phyloP scores from a whole-genome alignment of 2,888 invertebrate genomes.

The Siphlonurus alternatus region DNA sequence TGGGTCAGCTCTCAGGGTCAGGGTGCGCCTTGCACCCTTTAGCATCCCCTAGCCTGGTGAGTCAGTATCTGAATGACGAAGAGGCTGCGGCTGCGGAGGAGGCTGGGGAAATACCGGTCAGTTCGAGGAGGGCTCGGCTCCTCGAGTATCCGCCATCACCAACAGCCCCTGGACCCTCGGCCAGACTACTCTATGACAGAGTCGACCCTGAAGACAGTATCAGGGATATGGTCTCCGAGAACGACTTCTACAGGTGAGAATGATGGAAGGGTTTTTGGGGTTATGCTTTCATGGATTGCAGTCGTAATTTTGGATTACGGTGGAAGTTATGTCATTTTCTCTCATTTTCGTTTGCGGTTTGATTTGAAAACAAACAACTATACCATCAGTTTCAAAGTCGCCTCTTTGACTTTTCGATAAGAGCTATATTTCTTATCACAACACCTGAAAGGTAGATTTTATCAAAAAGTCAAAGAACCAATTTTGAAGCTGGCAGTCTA shows the following conservation, averaged over 20 bases:
- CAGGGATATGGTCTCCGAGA: constrained; percentile 41
- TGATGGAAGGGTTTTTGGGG: neutral
- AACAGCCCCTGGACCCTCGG: neutral
- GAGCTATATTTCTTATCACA: too few species aligned
- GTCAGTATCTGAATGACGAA: neutral
- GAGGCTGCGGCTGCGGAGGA: neutral
- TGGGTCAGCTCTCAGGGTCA: too few species aligned
- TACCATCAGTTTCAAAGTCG: too few species aligned
- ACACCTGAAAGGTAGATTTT: too few species aligned
- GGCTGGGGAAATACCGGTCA: too few species aligned
- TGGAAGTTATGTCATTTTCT: too few species aligned
- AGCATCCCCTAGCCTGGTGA: neutral
- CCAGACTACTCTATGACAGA: constrained; percentile 29
- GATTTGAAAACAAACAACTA: too few species aligned
- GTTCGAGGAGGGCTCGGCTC: neutral
- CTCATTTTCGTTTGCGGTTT: too few species aligned
- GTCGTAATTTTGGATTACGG: neutral
- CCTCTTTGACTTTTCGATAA: too few species aligned
- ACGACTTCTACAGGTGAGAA: constrained; percentile 41
- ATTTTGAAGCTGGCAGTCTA: too few species aligned
- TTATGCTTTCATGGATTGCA: neutral
- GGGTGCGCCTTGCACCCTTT: neutral
- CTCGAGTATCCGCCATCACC: neutral
- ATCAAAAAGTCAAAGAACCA: too few species aligned
- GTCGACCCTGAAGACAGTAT: constrained; percentile 45